Conservation (phyloP, 2,888 invertebrate species). For the Nipponacmea schrenckii region DNA sequence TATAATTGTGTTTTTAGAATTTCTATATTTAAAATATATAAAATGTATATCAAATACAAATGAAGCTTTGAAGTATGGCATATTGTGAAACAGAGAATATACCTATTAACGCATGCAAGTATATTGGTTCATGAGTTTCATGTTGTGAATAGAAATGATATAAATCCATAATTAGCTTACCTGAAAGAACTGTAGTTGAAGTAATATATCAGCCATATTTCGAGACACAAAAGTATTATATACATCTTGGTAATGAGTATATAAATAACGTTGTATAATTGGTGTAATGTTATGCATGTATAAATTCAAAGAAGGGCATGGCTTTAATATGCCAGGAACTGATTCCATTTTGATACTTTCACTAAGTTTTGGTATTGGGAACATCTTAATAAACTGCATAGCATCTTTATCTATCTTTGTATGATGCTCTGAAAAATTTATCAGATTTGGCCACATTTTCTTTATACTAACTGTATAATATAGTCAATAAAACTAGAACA, state of each 20-base stretch:
- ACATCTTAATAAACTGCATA: slow-evolving; percentile 39
- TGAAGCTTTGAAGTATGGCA: no score
- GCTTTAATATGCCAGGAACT: slow-evolving; percentile 47
- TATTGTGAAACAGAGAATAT: not conserved
- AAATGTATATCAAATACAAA: no score
- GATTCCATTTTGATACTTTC: slow-evolving; percentile 41
- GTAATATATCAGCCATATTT: slow-evolving; percentile 41
- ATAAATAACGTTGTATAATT: slow-evolving; percentile 54
- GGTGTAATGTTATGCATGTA: slow-evolving; percentile 53
- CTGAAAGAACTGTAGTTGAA: slow-evolving; percentile 48
- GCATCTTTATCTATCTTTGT: slow-evolving; percentile 14
- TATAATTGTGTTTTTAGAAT: no score
- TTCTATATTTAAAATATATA: no score
- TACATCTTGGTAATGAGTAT: slow-evolving; percentile 38
- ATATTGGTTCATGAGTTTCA: no score
- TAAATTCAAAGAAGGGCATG: slow-evolving; percentile 48
- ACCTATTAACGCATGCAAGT: not conserved
- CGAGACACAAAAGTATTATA: slow-evolving; percentile 38
- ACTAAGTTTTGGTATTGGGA: slow-evolving; percentile 46
- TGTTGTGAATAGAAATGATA: no score
- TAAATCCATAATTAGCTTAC: no score
- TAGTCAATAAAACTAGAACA: no score
- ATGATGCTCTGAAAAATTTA: no score
- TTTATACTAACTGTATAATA: no score
- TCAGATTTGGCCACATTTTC: no score